Evolutionary conservation across 2,888 invertebrate genomes (phyloP).

Genomic region (Tyria jacobaeae): DNA sequence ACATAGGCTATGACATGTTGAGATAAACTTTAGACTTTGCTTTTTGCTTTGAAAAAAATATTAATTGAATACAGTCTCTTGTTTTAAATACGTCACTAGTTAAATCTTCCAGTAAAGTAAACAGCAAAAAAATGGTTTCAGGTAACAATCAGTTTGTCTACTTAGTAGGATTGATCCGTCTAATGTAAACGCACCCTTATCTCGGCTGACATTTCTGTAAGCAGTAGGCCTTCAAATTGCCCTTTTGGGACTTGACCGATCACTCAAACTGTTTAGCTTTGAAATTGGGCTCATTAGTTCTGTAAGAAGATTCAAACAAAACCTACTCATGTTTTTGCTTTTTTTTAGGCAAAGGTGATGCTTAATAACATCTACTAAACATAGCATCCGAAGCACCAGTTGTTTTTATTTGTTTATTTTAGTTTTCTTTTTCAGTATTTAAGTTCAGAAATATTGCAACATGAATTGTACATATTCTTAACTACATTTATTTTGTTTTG

Average conservation of each 20-base stretch:
- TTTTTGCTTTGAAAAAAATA: too few relatives aligned
- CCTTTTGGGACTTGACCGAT: slow-evolving; percentile 66
- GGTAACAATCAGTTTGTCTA: slow-evolving; percentile 43
- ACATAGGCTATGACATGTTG: too few relatives aligned
- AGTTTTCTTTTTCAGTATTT: too few relatives aligned
- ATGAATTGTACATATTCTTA: too few relatives aligned
- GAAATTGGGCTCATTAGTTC: slow-evolving; percentile 34
- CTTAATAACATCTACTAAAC: too few relatives aligned
- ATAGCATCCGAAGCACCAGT: too few relatives aligned
- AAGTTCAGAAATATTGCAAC: too few relatives aligned
- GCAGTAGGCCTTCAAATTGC: slow-evolving; percentile 66
- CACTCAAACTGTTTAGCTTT: slow-evolving; percentile 44
- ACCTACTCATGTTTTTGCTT: not conserved
- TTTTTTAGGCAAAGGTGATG: not conserved
- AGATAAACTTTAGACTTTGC: too few relatives aligned
- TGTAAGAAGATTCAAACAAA: slow-evolving; percentile 2
- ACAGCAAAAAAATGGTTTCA: slow-evolving; percentile 28
- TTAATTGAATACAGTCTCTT: too few relatives aligned
- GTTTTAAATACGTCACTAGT: too few relatives aligned
- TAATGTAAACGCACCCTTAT: slow-evolving; percentile 68
- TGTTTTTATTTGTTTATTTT: too few relatives aligned
- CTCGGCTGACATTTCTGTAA: slow-evolving; percentile 70
- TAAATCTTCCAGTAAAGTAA: slow-evolving; percentile 2
- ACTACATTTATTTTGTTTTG: too few relatives aligned
- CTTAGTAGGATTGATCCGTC: slow-evolving; percentile 57